Base-by-base conservation (phyloP, 2,797 vertebrate genomes). In the Paratrypauchen microcephalus region DNA sequence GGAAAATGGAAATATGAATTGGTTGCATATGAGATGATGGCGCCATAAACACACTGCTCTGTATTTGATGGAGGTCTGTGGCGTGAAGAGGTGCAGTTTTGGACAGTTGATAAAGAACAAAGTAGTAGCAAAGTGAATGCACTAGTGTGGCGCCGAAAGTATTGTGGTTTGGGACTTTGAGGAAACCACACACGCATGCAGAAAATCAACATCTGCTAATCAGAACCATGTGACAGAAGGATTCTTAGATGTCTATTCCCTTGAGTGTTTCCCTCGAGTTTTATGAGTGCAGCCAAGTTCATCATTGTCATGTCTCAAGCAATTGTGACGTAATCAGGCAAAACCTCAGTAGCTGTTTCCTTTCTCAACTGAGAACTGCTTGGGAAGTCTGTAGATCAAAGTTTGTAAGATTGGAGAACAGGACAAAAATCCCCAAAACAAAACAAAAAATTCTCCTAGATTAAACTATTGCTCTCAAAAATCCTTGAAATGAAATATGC, bases 1-100 rank as follows among this genome's bases (percentile, higher is more conserved):
- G 81, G 80, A 86, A 86, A 85, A 75, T 2, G 75, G 39, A 76
- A 83, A 86, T 68, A 75, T 86, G 71, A 78, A 82, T 86, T 80
- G 77, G 58, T 85, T 78, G 61, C 73, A 79, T 79, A 54, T 71
- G 69, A 80, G 50, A 54, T 45, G 15, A 45, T 55, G 78, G 75
- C 71, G 85, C 86, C 82, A 79, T 64, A 60, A 71, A 85, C 68
- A 74, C 13, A 56, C 57, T 47, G 70, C 58, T 36, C 11, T 32
- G 19, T 55, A 24, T 55, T 2, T 48, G n/a, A 6, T 41, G n/a
- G 58, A 55, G 58, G 54, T 52, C 30, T 80, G 41, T 81, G 73
- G 71, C 65, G 79, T 74, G 52, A 69, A 62, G 71, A 58, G 54
- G 60, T 77, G 24, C 15, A 30, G 58, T 54, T 73, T 66, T 19